Evolutionary conservation across 2,888 invertebrate species (phyloP).

Genomic region (Phaedon cochleariae): DNA sequence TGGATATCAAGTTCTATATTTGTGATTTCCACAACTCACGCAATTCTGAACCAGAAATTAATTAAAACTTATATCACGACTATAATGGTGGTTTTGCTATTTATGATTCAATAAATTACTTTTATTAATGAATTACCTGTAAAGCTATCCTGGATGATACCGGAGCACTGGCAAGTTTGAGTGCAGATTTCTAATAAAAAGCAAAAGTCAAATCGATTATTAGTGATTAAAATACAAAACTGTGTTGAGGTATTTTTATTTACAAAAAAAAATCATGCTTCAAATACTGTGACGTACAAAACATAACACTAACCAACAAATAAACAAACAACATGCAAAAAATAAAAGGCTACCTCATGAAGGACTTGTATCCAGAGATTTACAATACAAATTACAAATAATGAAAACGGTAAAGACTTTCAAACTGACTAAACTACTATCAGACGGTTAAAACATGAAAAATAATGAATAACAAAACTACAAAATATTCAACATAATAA

Average conservation of each 20-base stretch:
- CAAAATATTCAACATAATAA: no score
- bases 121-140: constrained; percentile 68
- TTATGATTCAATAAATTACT: constrained; percentile 43
- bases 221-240: constrained; percentile 34
- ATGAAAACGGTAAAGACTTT: no score
- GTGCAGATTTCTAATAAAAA: constrained; percentile 62
- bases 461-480: no score
- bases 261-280: background rate
- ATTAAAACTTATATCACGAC: no score
- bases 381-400: no score
- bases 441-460: no score
- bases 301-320: constrained; percentile 48
- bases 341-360: no score
- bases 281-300: constrained; percentile 13
- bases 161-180: constrained; percentile 66
- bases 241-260: background rate
- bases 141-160: constrained; percentile 71
- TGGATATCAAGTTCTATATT: no score
- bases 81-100: constrained; percentile 60
- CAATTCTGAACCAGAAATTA: no score
- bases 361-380: no score
- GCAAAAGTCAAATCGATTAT: constrained; percentile 37
- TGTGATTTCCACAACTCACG: no score
- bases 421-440: no score
- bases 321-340: constrained; percentile 19